Evolutionary conservation across 2,797 vertebrate genomes (phyloP), one percentile per base, ranked within the genome.

Genomic region (Eupleurogrammus muticus): DNA sequence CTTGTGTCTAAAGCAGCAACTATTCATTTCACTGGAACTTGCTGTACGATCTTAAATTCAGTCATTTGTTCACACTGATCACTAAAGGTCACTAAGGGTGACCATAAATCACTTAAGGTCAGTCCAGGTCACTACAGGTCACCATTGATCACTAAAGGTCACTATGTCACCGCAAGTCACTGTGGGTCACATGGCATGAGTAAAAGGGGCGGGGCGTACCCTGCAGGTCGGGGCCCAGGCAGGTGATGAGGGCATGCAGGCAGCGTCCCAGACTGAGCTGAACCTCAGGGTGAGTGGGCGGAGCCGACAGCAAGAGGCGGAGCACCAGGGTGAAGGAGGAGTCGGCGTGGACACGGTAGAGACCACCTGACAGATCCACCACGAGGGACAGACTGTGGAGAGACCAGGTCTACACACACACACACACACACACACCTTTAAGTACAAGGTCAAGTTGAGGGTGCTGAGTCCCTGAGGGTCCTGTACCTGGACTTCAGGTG

Each of bases 401-500:
- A 19, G 97, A 95, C 96, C 97, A 99, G 19, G 94, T 94, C 97
- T 99, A 78, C 59, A 73, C 2, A 36, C 28, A 19, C 14, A 50
- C 17, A 11, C 13, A 52, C n/a, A 76, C 9, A 96, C 94, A 20
- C 0, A 50, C 1, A 36, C 4, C 14, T 14, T 40, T 40, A 40
- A 14, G 38, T 5, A 40, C 5, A 40, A 13, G 16, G 14, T 14
- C 12, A 14, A 12, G 35, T 36, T 36, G 10, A 36, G 35, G 35
- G 10, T 36, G 3, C 28, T 28, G 28, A 28, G 11, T 38, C 36
- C 2, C 10, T 40, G 38, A 16, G 13, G 13, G 40, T 42, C 40
- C 16, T 16, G 94, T 95, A 98, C 97, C 94, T 97, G 97, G 65
- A 98, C 96, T 83, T 98, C 96, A 21, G 97, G 97, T 47, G 96